Evolutionary conservation across 2,888 invertebrate species (phyloP), one percentile per base, ranked within the genome.

Genomic region (Dasysyrphus tricinctus): DNA sequence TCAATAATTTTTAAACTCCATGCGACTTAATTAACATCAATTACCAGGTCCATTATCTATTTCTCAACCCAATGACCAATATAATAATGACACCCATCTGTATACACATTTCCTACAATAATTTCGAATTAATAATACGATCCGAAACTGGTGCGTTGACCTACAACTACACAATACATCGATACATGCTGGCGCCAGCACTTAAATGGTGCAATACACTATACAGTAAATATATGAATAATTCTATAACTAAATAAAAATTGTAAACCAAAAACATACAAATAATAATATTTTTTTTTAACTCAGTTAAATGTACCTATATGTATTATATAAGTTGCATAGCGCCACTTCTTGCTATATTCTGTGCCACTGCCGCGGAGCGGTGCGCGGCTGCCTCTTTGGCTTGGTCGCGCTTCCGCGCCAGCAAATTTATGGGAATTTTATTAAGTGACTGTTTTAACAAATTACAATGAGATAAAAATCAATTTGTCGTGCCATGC

Each of bases 401-500:
- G 73, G 77, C 61, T 54, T 63, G 70, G 57, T 82, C 78, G 80
- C 78, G 80, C 87, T 81, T 86, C 87, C 77, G 87, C 81, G 86
- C 87, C 70, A 80, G 69, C 70, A 84, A 89, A 88, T 89, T 89
- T 89, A 89, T 89, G 88, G 88, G 75, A 88, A 84, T 89, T 89
- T 89, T 89, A 89, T 88, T 88, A 89, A 88, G 88, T 88, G 88
- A 88, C 88, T 87, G 86, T 86, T 87, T 89, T 88, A 88, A 88
- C 89, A 88, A 89, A 89, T 88, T 87, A 87, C 87, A 79, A 83
- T 80, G 82, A 87, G 87, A 87, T 87, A 87, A 87, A 87, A 87
- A 87, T 87, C 87, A 87, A 87, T 87, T 87, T 87, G 87, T 87
- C 87, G 87, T 87, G 87, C 87, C 87, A 81, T 87, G 83, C 79